These are phyloP conservation scores for Myotis brandtii DNA, from an alignment of 2,113 vertebrate species.

Conservation along the genomic window DNA sequence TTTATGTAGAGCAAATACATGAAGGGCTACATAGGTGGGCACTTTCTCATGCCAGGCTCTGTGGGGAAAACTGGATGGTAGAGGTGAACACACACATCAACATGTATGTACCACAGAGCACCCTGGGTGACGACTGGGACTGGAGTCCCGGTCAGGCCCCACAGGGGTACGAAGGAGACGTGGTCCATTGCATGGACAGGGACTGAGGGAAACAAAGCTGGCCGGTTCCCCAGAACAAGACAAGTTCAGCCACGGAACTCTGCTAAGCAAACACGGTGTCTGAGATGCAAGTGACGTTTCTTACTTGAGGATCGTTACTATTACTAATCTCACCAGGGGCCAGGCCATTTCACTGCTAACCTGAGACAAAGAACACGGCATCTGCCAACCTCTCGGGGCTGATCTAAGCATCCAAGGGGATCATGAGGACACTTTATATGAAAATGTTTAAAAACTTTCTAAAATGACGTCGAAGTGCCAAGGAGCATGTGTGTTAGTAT, in stretches of 20 bases:
- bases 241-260: background rate
- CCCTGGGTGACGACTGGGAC: background rate
- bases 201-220: background rate
- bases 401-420: background rate
- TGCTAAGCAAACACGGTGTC: background rate
- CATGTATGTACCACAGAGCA: background rate
- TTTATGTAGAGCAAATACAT: constrained; percentile 31
- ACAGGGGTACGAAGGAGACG: background rate
- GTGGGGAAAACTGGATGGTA: background rate
- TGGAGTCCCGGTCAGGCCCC: background rate
- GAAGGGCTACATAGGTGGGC: background rate
- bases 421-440: background rate
- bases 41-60: background rate
- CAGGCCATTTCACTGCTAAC: background rate
- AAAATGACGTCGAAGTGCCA: background rate
- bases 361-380: background rate
- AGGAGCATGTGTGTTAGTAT: background rate
- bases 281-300: background rate
- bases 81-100: background rate
- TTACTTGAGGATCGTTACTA: background rate
- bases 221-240: background rate
- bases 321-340: background rate
- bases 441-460: background rate
- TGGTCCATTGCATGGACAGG: background rate
- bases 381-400: background rate